A percentile compares a stretch with the other conserved stretches of the same genome.
Evolutionary conservation across 2,113 vertebrate species (phyloP).

Genomic region (Motacilla alba): DNA sequence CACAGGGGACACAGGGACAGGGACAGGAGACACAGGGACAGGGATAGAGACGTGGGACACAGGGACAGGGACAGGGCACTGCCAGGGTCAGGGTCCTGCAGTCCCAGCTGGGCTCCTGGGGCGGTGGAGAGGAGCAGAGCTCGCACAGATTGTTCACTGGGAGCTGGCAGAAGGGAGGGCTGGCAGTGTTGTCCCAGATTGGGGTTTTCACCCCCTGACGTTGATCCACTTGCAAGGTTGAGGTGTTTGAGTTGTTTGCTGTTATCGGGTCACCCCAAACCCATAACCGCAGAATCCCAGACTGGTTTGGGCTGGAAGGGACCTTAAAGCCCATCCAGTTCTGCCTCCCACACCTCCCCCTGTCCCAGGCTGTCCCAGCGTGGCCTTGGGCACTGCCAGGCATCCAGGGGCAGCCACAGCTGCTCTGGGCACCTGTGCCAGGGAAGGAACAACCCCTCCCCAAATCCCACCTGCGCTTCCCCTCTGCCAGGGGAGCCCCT

Average conservation of each 20-base stretch:
- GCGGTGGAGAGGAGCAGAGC: not conserved
- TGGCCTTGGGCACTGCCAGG: no score
- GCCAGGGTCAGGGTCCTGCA: not conserved
- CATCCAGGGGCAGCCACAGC: no score
- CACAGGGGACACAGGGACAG: no score
- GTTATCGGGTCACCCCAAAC: not conserved
- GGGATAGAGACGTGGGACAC: no score
- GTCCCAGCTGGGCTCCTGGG: fast-evolving
- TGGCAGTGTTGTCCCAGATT: not conserved
- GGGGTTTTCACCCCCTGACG: not conserved
- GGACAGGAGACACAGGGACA: no score
- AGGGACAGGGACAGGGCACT: not conserved
- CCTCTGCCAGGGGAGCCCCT: not conserved
- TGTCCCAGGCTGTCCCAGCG: no score
- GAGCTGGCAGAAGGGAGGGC: not conserved
- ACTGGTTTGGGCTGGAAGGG: not conserved
- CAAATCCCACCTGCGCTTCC: not conserved
- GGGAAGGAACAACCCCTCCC: no score
- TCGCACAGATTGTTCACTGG: fast-evolving
- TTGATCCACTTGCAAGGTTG: fast-evolving
- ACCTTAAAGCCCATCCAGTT: no score
- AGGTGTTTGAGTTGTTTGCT: fast-evolving
- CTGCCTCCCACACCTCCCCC: no score
- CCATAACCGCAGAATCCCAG: not conserved
- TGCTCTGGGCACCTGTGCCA: no score